These are phyloP conservation scores for Carassius gibelio DNA, from an alignment of 2,113 vertebrate genomes.

Conservation along the genomic window DNA sequence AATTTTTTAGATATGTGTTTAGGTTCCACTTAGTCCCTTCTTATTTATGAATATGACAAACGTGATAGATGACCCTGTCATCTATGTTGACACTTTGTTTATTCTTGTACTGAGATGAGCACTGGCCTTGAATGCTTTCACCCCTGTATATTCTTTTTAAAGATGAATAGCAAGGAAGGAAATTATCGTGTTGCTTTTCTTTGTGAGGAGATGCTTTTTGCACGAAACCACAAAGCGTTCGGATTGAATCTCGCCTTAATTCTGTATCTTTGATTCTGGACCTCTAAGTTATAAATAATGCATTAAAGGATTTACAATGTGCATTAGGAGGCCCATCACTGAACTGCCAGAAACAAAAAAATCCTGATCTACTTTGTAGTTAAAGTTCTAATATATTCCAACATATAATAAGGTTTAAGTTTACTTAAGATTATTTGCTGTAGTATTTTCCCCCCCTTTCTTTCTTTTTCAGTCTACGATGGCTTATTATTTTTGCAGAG, in stretches of 20 bases:
- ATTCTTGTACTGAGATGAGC: conserved; percentile 16
- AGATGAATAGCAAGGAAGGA: not conserved
- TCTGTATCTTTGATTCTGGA: conserved; percentile 76
- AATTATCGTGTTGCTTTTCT: conserved; percentile 56
- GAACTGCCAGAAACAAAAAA: conserved; percentile 35
- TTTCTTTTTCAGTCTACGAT: conserved; percentile 72
- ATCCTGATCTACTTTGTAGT: conserved; percentile 61
- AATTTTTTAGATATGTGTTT: conserved; percentile 7
- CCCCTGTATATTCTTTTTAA: not conserved
- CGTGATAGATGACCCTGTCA: conserved; percentile 22
- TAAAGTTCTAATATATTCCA: conserved; percentile 71
- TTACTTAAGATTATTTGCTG: conserved; percentile 77
- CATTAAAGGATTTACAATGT: conserved; percentile 76
- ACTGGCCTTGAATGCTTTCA: not conserved
- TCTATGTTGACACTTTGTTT: not conserved
- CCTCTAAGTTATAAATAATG: conserved; percentile 77
- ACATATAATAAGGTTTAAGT: conserved; percentile 66
- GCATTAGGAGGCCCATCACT: conserved; percentile 68
- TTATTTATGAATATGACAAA: conserved; percentile 5
- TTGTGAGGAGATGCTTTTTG: conserved; percentile 65
- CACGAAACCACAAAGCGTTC: conserved; percentile 69
- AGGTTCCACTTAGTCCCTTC: not conserved
- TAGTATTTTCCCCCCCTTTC: conserved; percentile 50
- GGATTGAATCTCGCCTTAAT: conserved; percentile 70
- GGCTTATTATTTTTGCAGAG: conserved; percentile 83